phyloP scores from a whole-genome alignment of 2,888 invertebrate species.

The Protodeltote pygarga region DNA sequence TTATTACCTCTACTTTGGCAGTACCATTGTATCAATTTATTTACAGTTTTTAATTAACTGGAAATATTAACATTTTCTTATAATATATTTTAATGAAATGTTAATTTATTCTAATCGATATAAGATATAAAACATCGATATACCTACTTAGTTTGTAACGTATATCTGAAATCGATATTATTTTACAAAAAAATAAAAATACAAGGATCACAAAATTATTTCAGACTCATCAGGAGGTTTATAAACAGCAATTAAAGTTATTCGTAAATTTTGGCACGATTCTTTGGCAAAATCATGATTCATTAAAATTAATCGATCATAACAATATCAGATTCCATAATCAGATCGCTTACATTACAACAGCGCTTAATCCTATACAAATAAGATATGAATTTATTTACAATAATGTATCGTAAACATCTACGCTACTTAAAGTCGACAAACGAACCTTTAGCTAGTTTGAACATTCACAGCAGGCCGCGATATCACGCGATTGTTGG shows the following conservation, averaged over 20 bases:
- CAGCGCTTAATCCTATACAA: conserved; percentile 42
- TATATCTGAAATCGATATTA: conserved; percentile 30
- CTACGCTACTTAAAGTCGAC: conserved; percentile 43
- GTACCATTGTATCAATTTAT: conserved; percentile 43
- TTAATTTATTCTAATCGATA: conserved; percentile 47
- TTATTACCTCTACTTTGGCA: conserved; percentile 40
- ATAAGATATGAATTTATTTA: conserved; percentile 59
- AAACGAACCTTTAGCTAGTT: conserved; percentile 40
- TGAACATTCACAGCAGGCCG: conserved; percentile 41
- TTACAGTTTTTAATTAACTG: conserved; percentile 38
- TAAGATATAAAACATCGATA: conserved; percentile 54
- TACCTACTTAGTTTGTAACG: conserved; percentile 34
- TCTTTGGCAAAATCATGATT: conserved; percentile 42
- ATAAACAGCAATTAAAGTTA: conserved; percentile 13
- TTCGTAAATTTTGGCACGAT: conserved; percentile 49
- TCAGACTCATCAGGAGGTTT: conserved; percentile 6
- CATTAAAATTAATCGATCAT: conserved; percentile 29
- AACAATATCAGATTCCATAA: conserved; percentile 25
- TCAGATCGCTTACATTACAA: conserved; percentile 38
- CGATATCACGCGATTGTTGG: conserved; percentile 7
- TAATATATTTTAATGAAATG: conserved; percentile 45
- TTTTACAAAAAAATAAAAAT: conserved; percentile 23
- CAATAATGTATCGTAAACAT: conserved; percentile 47
- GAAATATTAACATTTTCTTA: conserved; percentile 47
- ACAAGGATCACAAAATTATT: conserved; percentile 21